Percentiles rank a stretch among this genome's conserved stretches.
phyloP scores from a whole-genome alignment of 2,888 invertebrate genomes.

The Pristionchus exspectatus region DNA sequence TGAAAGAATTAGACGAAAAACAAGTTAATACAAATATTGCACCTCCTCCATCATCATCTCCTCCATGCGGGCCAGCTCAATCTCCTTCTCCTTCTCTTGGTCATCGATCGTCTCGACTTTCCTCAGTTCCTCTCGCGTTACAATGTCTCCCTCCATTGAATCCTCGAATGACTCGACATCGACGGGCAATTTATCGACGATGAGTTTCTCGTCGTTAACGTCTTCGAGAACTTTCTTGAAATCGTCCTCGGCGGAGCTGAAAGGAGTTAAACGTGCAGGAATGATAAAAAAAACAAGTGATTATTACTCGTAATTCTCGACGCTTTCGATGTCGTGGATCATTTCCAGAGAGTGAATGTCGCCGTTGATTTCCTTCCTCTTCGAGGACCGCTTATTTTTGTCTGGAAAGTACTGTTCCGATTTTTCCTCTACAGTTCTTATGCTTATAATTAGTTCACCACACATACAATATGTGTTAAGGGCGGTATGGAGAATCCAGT shows the following conservation, averaged over 20 bases:
- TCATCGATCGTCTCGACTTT: not conserved
- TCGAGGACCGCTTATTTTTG: not conserved
- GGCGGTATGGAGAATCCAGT: too few species aligned
- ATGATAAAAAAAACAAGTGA: not conserved
- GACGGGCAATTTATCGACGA: not conserved
- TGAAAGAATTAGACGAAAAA: too few species aligned
- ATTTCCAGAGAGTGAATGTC: constrained; percentile 11
- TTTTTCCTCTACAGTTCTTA: too few species aligned
- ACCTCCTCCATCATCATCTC: constrained; percentile 33
- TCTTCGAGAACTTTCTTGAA: constrained; percentile 21
- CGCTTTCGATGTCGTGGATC: not conserved
- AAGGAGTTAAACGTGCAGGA: not conserved
- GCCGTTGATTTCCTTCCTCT: constrained; percentile 20
- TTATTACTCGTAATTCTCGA: not conserved
- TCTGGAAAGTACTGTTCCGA: not conserved
- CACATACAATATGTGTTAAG: too few species aligned
- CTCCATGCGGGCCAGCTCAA: not conserved
- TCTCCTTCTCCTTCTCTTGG: constrained; percentile 26
- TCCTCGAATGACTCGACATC: constrained; percentile 1
- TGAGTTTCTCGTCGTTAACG: constrained; percentile 24
- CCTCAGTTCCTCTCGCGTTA: not conserved
- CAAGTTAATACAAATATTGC: not conserved
- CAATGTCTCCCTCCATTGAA: not conserved
- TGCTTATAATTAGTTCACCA: too few species aligned
- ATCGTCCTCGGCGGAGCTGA: constrained; percentile 30